Evolutionary conservation across 2,113 vertebrate species (phyloP).

Genomic region (Melierax canorus): DNA sequence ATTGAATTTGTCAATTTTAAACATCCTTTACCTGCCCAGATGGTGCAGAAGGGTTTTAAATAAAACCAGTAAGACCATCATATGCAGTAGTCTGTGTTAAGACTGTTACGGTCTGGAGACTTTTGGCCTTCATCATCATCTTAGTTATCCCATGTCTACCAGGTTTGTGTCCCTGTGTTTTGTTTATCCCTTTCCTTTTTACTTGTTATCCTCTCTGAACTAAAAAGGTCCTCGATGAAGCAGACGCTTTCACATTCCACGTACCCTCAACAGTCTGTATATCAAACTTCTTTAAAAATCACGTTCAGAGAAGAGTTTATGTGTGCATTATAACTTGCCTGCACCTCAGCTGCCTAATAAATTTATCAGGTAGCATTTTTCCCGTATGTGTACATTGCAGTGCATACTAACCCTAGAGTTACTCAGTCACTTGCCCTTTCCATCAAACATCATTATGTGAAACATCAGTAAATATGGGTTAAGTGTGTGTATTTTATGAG

Average conservation of each 20-base stretch:
- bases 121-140: background rate
- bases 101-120: background rate
- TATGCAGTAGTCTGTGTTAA: fast-evolving
- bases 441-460: background rate
- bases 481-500: background rate
- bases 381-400: too few relatives aligned
- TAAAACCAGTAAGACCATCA: background rate
- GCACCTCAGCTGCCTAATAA: background rate
- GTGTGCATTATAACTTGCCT: background rate
- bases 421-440: background rate
- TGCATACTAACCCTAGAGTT: too few relatives aligned
- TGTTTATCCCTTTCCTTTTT: background rate
- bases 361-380: background rate
- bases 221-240: background rate
- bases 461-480: background rate
- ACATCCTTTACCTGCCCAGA: background rate
- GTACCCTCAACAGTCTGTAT: background rate
- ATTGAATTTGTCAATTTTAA: background rate
- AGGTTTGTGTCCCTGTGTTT: background rate
- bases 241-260: fast-evolving
- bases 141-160: background rate
- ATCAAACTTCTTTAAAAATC: background rate
- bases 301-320: background rate
- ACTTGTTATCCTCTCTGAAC: background rate
- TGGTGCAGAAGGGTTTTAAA: background rate